A percentile compares a stretch with the other conserved stretches of the same genome.
phyloP scores from a whole-genome alignment of 2,888 invertebrate genomes.

The Argyra leucocephala region DNA sequence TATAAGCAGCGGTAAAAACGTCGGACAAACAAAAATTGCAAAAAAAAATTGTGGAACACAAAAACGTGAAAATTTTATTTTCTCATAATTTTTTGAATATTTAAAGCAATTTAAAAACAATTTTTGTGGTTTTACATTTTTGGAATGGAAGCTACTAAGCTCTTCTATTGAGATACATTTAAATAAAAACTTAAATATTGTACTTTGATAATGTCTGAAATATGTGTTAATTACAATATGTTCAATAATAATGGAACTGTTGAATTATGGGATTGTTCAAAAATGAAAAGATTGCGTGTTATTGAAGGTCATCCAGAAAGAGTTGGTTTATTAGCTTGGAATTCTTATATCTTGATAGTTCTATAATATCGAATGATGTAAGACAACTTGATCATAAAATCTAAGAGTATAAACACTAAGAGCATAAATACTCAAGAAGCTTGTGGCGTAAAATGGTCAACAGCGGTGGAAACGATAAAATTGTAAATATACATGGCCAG shows the following conservation, averaged over 20 bases:
- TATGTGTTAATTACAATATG: no score
- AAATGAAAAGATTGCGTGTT: conserved; percentile 47
- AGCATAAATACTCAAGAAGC: conserved; percentile 70
- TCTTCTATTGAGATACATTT: no score
- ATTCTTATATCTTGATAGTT: conserved; percentile 74
- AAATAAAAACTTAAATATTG: no score
- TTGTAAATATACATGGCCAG: conserved; percentile 85
- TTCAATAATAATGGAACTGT: conserved; percentile 70
- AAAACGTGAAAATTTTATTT: no score
- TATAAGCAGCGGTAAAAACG: no score
- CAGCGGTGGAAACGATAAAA: conserved; percentile 93
- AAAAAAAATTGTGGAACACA: no score
- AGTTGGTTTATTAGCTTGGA: conserved; percentile 87
- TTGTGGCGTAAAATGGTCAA: conserved; percentile 94
- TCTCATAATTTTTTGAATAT: no score
- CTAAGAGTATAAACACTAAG: conserved; percentile 57
- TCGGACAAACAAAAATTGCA: no score
- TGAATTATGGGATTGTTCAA: conserved; percentile 84
- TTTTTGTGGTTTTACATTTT: no score
- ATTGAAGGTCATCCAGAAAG: conserved; percentile 83
- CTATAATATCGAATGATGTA: conserved; percentile 91
- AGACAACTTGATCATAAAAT: conserved; percentile 76
- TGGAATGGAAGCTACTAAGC: no score
- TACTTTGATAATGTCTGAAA: no score
- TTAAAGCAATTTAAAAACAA: no score